phyloP scores from a whole-genome alignment of 2,797 vertebrate genomes.

The Stomatorhinus walkeri region DNA sequence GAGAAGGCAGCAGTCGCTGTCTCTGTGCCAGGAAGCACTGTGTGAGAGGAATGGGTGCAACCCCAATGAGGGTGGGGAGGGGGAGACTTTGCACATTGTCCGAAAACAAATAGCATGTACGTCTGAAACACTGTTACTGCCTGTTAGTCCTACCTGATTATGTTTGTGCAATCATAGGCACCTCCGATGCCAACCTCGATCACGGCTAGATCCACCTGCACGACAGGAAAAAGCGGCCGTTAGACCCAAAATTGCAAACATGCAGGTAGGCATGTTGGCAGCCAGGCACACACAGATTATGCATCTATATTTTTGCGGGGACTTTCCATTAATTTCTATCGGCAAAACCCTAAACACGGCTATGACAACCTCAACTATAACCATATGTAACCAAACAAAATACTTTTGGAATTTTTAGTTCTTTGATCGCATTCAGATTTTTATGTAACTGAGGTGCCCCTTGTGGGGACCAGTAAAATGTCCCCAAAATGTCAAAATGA shows the following conservation, averaged over 20 bases:
- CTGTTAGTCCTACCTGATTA: constrained; percentile 69
- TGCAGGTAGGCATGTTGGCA: neutral
- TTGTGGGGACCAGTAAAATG: neutral
- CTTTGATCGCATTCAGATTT: neutral
- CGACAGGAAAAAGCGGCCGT: neutral
- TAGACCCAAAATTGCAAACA: neutral
- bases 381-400: neutral
- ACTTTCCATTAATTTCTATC: neutral
- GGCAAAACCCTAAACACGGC: neutral
- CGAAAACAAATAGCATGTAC: neutral
- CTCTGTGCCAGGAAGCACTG: neutral
- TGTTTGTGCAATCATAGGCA: constrained; percentile 91
- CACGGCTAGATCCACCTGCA: constrained; percentile 84
- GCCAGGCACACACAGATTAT: neutral
- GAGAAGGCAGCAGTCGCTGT: neutral
- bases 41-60: neutral
- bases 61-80: neutral
- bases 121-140: neutral
- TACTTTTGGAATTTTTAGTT: neutral
- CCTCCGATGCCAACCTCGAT: constrained; percentile 93
- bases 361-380: neutral
- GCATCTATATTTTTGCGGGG: neutral
- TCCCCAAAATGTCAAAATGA: neutral
- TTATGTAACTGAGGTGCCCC: neutral
- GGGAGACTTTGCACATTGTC: neutral